These are phyloP conservation scores for Tricholaema leucomelas DNA, from an alignment of 2,113 vertebrate genomes.

Conservation along the genomic window DNA sequence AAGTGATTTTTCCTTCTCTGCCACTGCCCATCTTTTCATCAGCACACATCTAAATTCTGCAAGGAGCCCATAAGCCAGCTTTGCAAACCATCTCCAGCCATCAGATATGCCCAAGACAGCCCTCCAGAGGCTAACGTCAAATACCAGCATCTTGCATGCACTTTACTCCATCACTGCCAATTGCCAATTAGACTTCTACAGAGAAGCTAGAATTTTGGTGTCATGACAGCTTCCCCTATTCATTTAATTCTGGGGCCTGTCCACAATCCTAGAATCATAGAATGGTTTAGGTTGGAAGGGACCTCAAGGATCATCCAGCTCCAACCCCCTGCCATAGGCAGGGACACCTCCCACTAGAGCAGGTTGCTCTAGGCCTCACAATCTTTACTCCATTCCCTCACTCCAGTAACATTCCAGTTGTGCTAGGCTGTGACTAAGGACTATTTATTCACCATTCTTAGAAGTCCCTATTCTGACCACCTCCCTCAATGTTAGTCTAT, in stretches of 20 bases:
- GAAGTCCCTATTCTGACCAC: not conserved
- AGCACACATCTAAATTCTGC: not conserved
- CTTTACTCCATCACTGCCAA: not conserved
- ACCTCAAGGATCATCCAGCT: no score
- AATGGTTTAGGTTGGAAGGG: no score
- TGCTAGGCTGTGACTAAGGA: not conserved
- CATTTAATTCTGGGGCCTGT: not conserved
- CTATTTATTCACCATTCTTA: not conserved
- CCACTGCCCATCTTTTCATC: not conserved
- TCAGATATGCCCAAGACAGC: not conserved
- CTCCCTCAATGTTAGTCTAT: not conserved
- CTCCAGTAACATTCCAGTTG: not conserved
- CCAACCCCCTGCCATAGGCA: no score
- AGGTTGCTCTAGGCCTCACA: no score
- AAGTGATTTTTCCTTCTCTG: not conserved
- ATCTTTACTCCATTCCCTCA: not conserved
- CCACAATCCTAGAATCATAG: no score
- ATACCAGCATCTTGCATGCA: not conserved
- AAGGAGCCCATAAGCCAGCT: not conserved
- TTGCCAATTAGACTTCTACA: not conserved
- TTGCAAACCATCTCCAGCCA: not conserved
- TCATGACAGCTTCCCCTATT: not conserved
- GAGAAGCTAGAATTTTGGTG: constrained; percentile 7
- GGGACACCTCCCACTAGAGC: no score
- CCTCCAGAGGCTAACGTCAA: not conserved